Percentiles rank a stretch among this genome's conserved stretches.
Conservation (phyloP, 2,113 vertebrate genomes). For the Cochlearius cochlearius region DNA sequence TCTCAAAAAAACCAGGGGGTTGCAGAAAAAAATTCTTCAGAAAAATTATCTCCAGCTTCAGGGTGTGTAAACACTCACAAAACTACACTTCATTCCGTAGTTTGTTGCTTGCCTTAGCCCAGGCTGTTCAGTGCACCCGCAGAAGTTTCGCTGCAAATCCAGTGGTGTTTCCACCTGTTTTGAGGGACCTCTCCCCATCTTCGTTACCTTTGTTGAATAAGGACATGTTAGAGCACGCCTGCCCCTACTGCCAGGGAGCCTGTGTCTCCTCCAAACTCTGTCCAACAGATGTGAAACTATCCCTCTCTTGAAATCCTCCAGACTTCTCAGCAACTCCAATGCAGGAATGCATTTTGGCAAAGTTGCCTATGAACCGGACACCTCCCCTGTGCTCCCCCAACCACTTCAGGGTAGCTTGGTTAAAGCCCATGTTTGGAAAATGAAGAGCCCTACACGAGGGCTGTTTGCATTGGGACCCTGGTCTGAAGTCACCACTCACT, state of each 20-base stretch:
- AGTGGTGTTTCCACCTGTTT: neutral
- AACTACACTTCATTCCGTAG: neutral
- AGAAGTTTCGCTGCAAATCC: neutral
- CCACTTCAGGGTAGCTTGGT: neutral
- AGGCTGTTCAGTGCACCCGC: neutral
- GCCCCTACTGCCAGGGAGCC: neutral
- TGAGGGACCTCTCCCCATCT: neutral
- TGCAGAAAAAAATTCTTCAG: neutral
- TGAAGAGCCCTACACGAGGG: neutral
- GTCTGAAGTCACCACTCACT: neutral
- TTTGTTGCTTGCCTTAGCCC: neutral
- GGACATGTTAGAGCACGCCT: neutral
- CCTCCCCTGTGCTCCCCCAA: neutral
- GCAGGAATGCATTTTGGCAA: neutral
- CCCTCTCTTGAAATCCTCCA: neutral
- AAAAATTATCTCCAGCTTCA: neutral
- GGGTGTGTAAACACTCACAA: neutral
- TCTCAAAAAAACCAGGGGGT: rapidly evolving
- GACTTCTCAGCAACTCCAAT: neutral
- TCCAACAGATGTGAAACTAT: neutral
- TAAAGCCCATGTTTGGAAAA: neutral
- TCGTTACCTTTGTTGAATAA: neutral
- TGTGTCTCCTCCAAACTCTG: neutral
- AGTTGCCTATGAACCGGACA: neutral
- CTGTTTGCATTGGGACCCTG: neutral